Base-by-base conservation (phyloP, 2,797 vertebrate species). In the Myotis planiceps region DNA sequence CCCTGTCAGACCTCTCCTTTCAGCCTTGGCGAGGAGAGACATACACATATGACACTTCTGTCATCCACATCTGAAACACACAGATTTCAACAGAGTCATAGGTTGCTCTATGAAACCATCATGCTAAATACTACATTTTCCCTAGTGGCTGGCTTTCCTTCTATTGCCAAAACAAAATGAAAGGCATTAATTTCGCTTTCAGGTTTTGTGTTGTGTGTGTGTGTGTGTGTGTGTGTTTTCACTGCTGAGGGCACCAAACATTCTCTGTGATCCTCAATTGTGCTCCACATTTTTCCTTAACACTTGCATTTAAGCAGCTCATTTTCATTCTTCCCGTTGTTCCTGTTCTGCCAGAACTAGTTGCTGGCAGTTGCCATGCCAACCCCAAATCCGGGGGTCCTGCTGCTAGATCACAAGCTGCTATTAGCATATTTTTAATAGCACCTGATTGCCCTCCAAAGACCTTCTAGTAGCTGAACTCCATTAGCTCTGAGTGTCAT, bases 401-500 rank as follows among this genome's bases (percentile, higher is more conserved):
- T 97, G 87, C 94, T 86, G 92, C 78, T 96, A 86, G 87, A 96
- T 93, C 97, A 95, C 76, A 94, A 93, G 94, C 80, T 95, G 13
- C 74, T 78, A 96, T 97, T 97, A 97, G 90, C 97, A 96, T 96
- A 96, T 96, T 96, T 97, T 96, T 97, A 97, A 96, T 95, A 96
- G 93, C 92, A 96, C 96, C 97, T 96, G 96, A 97, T 96, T 97
- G 93, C 84, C 95, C 97, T 97, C 96, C 92, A 85, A 95, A 96
- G 97, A 93, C 84, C 92, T 97, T 92, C 72, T 86, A 89, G 91
- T 95, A 85, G 60, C 93, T 92, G 83, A 95, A 69, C 93, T 89
- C 86, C 93, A 92, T 95, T 89, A 96, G 66, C 84, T 96, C 91
- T 34, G 58, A 90, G 65, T 81, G 86, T 97, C 95, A 74, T 1